Evolutionary conservation across 1,140 invertebrate genomes (phyloP).

Genomic region (Drusus annulatus): DNA sequence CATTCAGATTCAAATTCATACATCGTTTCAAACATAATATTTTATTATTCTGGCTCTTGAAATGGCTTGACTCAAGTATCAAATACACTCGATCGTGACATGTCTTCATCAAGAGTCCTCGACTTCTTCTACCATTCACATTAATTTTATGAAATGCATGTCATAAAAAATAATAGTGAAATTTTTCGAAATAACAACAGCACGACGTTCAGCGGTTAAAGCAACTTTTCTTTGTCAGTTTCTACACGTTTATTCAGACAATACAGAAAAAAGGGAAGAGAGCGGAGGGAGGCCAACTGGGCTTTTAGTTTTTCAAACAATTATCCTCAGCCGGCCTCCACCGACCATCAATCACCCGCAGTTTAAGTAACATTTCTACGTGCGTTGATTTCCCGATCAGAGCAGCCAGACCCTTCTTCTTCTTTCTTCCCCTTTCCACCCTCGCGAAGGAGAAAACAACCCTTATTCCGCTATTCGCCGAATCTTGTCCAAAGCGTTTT

Average conservation of each 20-base stretch:
- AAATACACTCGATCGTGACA: too few species aligned
- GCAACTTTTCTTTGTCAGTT: not conserved
- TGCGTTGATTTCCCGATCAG: slow-evolving; percentile 59
- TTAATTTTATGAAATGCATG: too few species aligned
- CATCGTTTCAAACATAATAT: too few species aligned
- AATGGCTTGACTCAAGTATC: too few species aligned
- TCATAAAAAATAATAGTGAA: too few species aligned
- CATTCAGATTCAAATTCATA: too few species aligned
- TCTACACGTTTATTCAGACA: slow-evolving; percentile 38
- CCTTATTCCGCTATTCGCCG: too few species aligned
- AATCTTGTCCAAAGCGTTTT: too few species aligned
- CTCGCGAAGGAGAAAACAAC: not conserved
- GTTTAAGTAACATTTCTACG: slow-evolving; percentile 59
- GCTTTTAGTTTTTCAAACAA: slow-evolving; percentile 61
- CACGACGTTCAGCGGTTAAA: not conserved
- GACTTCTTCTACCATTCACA: too few species aligned
- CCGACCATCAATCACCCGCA: slow-evolving; percentile 57
- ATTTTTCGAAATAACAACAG: too few species aligned
- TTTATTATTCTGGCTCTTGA: too few species aligned
- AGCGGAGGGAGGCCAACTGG: slow-evolving; percentile 33
- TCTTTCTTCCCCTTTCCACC: slow-evolving; percentile 16
- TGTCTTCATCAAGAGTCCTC: too few species aligned
- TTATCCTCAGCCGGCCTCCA: slow-evolving; percentile 54
- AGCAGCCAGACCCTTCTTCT: slow-evolving; percentile 10
- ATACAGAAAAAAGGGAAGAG: slow-evolving; percentile 16